These are phyloP conservation scores for Dendrolimus punctatus DNA, from an alignment of 1,140 invertebrate species.

Conservation along the genomic window DNA sequence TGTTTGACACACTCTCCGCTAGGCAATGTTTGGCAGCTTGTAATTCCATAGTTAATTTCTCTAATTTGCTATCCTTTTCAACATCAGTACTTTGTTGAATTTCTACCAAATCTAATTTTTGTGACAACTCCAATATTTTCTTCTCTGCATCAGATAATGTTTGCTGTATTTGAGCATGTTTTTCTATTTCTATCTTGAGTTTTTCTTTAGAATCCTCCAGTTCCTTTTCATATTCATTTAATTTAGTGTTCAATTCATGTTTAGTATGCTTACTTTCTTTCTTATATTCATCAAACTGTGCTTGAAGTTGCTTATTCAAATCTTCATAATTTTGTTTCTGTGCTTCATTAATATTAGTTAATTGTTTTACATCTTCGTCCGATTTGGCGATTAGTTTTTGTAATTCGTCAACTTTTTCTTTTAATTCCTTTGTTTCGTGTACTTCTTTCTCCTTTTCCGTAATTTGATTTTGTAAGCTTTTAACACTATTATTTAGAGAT, in stretches of 20 bases:
- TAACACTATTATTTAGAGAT: constrained; percentile 66
- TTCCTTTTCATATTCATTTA: constrained; percentile 55
- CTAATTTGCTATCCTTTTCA: constrained; percentile 54
- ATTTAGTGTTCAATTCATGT: constrained; percentile 51
- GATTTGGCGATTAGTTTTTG: constrained; percentile 58
- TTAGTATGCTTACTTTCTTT: constrained; percentile 54
- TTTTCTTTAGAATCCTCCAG: constrained; percentile 65
- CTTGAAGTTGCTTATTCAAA: constrained; percentile 61
- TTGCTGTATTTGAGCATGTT: constrained; percentile 57
- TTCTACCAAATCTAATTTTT: constrained; percentile 54
- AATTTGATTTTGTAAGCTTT: constrained; percentile 70
- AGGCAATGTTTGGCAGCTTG: constrained; percentile 46
- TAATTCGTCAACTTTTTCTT: constrained; percentile 65
- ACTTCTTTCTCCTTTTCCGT: constrained; percentile 66
- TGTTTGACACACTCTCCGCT: constrained; percentile 32
- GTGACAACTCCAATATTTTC: constrained; percentile 47
- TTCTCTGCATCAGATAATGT: constrained; percentile 54
- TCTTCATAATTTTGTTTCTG: constrained; percentile 65
- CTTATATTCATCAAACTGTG: constrained; percentile 59
- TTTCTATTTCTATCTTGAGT: constrained; percentile 59
- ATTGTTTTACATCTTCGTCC: constrained; percentile 62
- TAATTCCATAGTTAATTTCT: constrained; percentile 57
- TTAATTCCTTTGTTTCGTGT: constrained; percentile 64
- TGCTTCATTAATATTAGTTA: constrained; percentile 60
- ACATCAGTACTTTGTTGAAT: constrained; percentile 50